A percentile compares a stretch with the other conserved stretches of the same genome.
These are phyloP conservation scores for Drosophila sulfurigaster DNA, from an alignment of 1,140 invertebrate species.

Conservation along the genomic window DNA sequence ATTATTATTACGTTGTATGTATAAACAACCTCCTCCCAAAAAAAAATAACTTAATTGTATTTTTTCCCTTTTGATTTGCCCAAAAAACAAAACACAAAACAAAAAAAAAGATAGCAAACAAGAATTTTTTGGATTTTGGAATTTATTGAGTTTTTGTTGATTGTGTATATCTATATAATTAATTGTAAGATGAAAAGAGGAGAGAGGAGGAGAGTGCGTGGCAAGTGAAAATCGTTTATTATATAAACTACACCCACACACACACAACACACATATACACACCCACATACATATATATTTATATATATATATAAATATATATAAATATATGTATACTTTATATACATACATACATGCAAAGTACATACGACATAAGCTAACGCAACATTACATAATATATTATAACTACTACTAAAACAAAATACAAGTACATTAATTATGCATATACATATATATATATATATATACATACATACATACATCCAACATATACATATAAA, in stretches of 20 bases:
- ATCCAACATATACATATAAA: conserved; percentile 32
- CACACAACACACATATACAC: conserved; percentile 60
- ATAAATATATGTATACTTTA: conserved; percentile 49
- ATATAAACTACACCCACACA: conserved; percentile 72
- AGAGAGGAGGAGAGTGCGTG: conserved; percentile 13
- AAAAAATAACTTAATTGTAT: conserved; percentile 8
- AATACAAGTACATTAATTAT: conserved; percentile 48
- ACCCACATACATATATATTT: conserved; percentile 47
- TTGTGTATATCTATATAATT: conserved; percentile 61
- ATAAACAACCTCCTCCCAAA: conserved; percentile 14
- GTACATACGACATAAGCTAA: conserved; percentile 71
- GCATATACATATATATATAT: conserved; percentile 29
- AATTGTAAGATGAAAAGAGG: conserved; percentile 42
- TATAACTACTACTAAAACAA: conserved; percentile 55
- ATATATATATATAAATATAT: conserved; percentile 43
- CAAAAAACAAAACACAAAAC: conserved; percentile 26
- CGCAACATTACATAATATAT: conserved; percentile 78
- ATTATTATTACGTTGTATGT: conserved; percentile 18
- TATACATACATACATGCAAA: conserved; percentile 57
- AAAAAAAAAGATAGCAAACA: conserved; percentile 1
- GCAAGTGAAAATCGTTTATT: conserved; percentile 73
- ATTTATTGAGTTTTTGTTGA: conserved; percentile 77
- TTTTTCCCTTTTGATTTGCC: conserved; percentile 3
- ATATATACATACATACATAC: conserved; percentile 25
- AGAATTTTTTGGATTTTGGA: conserved; percentile 57